Conservation (phyloP, 1,140 invertebrate genomes). For the Euglossa dilemma region DNA sequence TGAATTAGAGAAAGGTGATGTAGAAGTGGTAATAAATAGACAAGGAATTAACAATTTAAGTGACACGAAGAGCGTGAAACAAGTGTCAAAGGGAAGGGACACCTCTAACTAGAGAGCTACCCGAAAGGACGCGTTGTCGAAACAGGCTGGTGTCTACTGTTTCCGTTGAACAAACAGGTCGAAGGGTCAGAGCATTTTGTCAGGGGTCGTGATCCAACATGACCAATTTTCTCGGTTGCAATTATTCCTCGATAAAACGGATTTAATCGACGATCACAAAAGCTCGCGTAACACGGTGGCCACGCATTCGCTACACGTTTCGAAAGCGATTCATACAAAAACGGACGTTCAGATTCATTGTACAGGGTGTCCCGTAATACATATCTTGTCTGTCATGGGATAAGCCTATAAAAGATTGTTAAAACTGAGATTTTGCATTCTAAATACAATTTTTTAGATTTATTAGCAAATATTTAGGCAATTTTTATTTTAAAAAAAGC, state of each 20-base stretch:
- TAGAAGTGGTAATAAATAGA: too few species aligned
- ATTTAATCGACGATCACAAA: constrained; percentile 65
- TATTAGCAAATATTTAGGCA: too few species aligned
- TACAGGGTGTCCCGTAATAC: not conserved
- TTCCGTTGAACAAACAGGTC: constrained; percentile 48
- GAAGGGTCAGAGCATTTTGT: constrained; percentile 47
- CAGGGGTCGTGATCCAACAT: constrained; percentile 53
- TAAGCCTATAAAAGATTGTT: too few species aligned
- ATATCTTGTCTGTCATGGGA: too few species aligned
- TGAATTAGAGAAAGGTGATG: too few species aligned
- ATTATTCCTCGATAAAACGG: constrained; percentile 67
- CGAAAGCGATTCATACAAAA: constrained; percentile 38
- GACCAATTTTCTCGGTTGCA: constrained; percentile 56
- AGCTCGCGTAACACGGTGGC: constrained; percentile 3
- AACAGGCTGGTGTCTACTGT: constrained; percentile 4
- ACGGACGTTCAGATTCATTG: constrained; percentile 38
- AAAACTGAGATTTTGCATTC: too few species aligned
- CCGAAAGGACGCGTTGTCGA: not conserved
- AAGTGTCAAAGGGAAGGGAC: not conserved
- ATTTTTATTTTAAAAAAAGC: too few species aligned
- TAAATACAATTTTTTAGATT: too few species aligned
- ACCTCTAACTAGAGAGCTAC: not conserved
- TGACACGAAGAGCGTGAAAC: not conserved
- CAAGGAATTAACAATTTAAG: too few species aligned
- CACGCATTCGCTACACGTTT: constrained; percentile 52